phyloP scores from a whole-genome alignment of 2,113 vertebrate genomes.

The Hyla sarda region DNA sequence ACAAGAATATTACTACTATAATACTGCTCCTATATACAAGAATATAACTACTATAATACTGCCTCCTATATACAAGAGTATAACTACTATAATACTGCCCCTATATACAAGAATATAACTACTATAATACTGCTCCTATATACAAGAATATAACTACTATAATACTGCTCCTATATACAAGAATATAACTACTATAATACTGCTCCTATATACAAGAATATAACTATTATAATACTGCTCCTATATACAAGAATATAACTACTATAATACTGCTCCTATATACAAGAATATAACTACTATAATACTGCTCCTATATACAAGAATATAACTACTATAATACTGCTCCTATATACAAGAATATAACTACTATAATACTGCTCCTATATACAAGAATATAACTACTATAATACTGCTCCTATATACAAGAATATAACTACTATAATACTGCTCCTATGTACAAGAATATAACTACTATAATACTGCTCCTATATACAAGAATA shows the following conservation, averaged over 20 bases:
- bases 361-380: neutral
- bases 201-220: too few species aligned
- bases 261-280: too few species aligned
- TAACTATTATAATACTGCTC: too few species aligned
- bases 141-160: conserved; percentile 14
- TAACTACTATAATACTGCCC: neutral
- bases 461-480: too few species aligned
- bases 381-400: neutral
- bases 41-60: conserved; percentile 7
- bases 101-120: too few species aligned
- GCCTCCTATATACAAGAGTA: neutral
- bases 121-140: too few species aligned
- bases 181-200: conserved; percentile 8
- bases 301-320: neutral
- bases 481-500: too few species aligned
- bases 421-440: too few species aligned
- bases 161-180: conserved; percentile 2
- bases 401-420: neutral
- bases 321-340: neutral
- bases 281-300: neutral
- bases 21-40: neutral
- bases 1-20: conserved; percentile 4
- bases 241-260: too few species aligned
- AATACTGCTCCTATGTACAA: too few species aligned
- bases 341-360: neutral